phyloP scores from a whole-genome alignment of 1,140 invertebrate species.

The Physella acuta region DNA sequence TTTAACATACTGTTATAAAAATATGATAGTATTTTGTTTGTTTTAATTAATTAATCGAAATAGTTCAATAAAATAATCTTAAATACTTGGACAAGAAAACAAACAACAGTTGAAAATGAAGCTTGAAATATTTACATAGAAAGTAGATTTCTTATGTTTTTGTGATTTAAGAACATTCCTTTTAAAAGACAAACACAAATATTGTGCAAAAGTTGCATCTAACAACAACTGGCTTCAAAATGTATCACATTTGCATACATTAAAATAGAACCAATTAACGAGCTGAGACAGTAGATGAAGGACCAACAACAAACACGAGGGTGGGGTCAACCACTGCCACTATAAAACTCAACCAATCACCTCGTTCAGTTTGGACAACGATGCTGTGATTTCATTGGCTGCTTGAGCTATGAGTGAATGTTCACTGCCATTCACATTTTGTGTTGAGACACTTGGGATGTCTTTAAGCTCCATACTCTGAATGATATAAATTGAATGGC shows the following conservation, averaged over 20 bases:
- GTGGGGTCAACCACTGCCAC: neutral
- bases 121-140: too few relatives aligned
- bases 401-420: conserved; percentile 37
- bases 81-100: too few relatives aligned
- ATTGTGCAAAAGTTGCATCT: too few relatives aligned
- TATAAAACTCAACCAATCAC: too few relatives aligned
- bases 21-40: too few relatives aligned
- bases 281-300: neutral
- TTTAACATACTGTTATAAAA: too few relatives aligned
- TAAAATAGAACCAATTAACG: neutral
- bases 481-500: neutral
- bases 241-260: neutral
- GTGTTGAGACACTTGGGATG: conserved; percentile 27
- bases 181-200: too few relatives aligned
- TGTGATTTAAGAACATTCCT: too few relatives aligned
- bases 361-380: conserved; percentile 39
- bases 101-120: too few relatives aligned
- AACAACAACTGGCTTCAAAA: conserved; percentile 1
- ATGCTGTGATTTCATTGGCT: conserved; percentile 39
- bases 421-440: conserved; percentile 24
- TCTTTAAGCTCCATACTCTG: conserved; percentile 38
- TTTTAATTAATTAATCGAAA: too few relatives aligned
- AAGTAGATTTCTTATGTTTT: too few relatives aligned
- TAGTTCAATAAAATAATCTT: too few relatives aligned
- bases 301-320: conserved; percentile 13